phyloP scores from a whole-genome alignment of 2,888 invertebrate genomes.

The Orgyia antiqua region DNA sequence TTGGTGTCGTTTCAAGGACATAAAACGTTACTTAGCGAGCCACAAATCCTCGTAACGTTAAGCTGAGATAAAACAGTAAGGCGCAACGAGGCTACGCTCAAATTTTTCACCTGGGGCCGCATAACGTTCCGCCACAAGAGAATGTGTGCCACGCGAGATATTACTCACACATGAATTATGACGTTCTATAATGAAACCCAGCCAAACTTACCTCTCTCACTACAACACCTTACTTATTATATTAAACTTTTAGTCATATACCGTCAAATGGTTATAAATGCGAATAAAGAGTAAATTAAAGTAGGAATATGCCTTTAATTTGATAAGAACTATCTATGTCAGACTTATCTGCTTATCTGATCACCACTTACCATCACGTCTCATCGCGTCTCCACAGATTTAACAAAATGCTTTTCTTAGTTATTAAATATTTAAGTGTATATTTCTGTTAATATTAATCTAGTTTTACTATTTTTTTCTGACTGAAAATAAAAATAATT shows the following conservation, averaged over 20 bases:
- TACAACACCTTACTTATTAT: slow-evolving; percentile 19
- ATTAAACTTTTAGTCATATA: slow-evolving; percentile 19
- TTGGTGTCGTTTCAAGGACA: slow-evolving; percentile 66
- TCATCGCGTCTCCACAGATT: no score
- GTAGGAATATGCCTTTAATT: no score
- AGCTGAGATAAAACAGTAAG: slow-evolving; percentile 77
- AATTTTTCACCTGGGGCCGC: slow-evolving; percentile 72
- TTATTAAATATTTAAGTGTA: no score
- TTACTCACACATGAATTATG: slow-evolving; percentile 70
- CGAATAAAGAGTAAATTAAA: no score
- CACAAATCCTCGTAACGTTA: slow-evolving; percentile 77
- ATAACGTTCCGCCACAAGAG: slow-evolving; percentile 25
- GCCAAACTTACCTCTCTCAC: slow-evolving; percentile 44
- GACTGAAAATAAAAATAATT: no score
- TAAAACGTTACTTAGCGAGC: slow-evolving; percentile 76
- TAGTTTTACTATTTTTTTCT: no score
- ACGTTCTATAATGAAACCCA: slow-evolving; percentile 62
- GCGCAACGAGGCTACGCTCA: slow-evolving; percentile 61
- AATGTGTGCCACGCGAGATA: slow-evolving; percentile 60
- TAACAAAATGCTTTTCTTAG: no score
- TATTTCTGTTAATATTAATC: no score
- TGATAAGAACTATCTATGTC: no score
- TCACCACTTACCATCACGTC: no score
- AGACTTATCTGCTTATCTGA: no score
- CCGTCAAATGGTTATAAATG: no score